These are phyloP conservation scores for Cochlearius cochlearius DNA, from an alignment of 2,113 vertebrate species.

Conservation along the genomic window DNA sequence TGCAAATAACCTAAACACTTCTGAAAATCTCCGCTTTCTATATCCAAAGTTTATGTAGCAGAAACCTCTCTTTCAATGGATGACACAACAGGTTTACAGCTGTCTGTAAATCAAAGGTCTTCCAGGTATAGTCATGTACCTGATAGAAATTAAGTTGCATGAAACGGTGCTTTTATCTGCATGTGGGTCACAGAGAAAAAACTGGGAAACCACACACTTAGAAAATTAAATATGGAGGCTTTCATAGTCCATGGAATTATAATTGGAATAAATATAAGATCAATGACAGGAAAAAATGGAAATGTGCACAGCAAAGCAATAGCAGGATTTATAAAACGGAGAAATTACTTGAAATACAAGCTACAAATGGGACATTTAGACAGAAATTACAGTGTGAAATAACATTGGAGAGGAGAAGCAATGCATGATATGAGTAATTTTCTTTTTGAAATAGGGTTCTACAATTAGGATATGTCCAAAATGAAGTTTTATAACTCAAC, in stretches of 20 bases:
- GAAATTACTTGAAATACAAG: neutral
- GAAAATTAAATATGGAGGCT: neutral
- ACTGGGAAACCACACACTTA: neutral
- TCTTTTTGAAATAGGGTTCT: neutral
- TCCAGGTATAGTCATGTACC: neutral
- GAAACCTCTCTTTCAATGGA: neutral
- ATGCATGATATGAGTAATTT: neutral
- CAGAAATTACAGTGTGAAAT: neutral
- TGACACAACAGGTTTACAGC: neutral
- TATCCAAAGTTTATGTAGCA: neutral
- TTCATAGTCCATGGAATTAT: neutral
- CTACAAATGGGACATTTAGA: neutral
- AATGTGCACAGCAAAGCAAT: neutral
- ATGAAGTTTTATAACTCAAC: neutral
- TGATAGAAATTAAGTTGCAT: neutral
- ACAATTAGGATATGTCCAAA: neutral
- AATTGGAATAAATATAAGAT: neutral
- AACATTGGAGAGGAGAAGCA: neutral
- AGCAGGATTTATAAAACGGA: neutral
- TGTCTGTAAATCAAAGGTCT: neutral
- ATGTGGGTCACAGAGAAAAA: neutral
- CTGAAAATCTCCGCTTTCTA: neutral
- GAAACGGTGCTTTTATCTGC: neutral
- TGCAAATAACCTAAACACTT: neutral
- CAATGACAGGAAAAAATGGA: neutral